phyloP scores from a whole-genome alignment of 2,888 invertebrate genomes.

The Drosophila eohydei region DNA sequence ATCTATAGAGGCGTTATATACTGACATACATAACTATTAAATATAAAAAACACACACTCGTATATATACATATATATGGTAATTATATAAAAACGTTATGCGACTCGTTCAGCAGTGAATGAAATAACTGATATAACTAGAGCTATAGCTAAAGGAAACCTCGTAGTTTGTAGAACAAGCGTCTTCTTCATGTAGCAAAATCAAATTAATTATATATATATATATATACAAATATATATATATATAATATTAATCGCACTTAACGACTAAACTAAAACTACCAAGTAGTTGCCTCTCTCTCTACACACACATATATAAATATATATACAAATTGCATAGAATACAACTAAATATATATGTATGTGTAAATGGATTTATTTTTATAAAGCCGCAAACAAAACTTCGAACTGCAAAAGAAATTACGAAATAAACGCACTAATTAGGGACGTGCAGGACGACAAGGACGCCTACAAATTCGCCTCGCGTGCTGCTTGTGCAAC shows the following conservation, averaged over 20 bases:
- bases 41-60: neutral
- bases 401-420: conserved; percentile 39
- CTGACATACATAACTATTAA: conserved; percentile 25
- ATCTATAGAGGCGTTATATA: conserved; percentile 47
- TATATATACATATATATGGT: conserved; percentile 17
- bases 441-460: conserved; percentile 43
- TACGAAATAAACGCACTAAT: conserved; percentile 57
- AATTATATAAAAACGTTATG: conserved; percentile 62
- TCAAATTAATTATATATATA: conserved; percentile 34
- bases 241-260: conserved; percentile 60
- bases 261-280: conserved; percentile 69
- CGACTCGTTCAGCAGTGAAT: conserved; percentile 54
- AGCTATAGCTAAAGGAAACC: conserved; percentile 71
- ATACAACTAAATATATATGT: conserved; percentile 58
- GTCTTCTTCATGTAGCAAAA: conserved; percentile 56
- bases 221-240: conserved; percentile 16
- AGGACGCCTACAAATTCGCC: conserved; percentile 39
- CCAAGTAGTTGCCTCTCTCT: conserved; percentile 77
- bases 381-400: conserved; percentile 67
- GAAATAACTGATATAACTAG: conserved; percentile 55
- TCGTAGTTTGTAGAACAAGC: conserved; percentile 73
- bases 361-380: conserved; percentile 69
- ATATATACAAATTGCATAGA: conserved; percentile 68
- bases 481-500: conserved; percentile 62
- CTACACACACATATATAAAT: conserved; percentile 39